Evolutionary conservation across 92 coral and sea anemone species (phyloP), one percentile per base, ranked within the genome.

Genomic region (Heteractis magnifica): DNA sequence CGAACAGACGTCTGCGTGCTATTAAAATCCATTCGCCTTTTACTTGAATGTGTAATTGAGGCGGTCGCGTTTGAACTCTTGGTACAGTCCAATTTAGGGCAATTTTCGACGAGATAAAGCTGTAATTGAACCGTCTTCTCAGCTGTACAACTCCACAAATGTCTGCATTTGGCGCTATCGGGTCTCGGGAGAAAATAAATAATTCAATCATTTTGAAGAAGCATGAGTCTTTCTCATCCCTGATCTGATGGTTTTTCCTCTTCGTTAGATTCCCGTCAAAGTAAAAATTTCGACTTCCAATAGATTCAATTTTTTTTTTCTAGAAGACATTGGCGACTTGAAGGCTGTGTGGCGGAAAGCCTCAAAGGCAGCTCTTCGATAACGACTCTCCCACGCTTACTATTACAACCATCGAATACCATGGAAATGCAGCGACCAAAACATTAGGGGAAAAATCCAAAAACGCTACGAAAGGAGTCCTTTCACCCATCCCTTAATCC

Each of bases 41-140:
- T 84, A 83, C 68, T 76, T 75, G 97, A 87, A 90, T 91, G 72
- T 62, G 77, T 87, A 89, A 93, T 89, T 74, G 85, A 56, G 92
- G 89, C 95, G 98, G 90, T 83, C 51, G 81, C 95, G 77, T 93
- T 91, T 89, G 92, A 91, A 91, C 93, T 89, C 72, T 80, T 59
- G 84, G 87, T 87, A 48, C 87, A 80, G 79, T 77, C 88, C 90
- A 83, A 89, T 89, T 89, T 89, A 82, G 72, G 85, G 82, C 91
- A 84, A 85, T 89, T 89, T 86, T 83, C 78, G 53, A 71, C 72
- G 14, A 59, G 93, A 91, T 91, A 88, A 91, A 85, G 84, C 84
- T 82, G 89, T 86, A 91, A 91, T 88, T 88, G 89, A 88, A 72
- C 89, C 76, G 12, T 65, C 83, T 59, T 81, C 84, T 88, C 89